These are phyloP conservation scores for Sibirionetta formosa DNA, from an alignment of 2,797 vertebrate species.

Conservation along the genomic window DNA sequence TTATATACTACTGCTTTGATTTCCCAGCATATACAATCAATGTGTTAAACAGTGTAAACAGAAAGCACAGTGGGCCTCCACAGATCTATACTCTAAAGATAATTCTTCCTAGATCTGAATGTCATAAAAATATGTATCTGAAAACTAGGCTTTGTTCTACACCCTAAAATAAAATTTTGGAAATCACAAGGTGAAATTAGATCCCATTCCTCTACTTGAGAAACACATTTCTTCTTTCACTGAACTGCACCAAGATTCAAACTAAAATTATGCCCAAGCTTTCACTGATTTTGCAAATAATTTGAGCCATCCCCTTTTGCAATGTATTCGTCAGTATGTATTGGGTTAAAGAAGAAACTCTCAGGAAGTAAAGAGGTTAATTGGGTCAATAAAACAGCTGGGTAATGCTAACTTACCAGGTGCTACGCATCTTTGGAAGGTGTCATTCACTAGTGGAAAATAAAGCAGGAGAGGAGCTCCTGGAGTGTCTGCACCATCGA, in stretches of 20 bases:
- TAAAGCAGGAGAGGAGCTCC: conserved; percentile 86
- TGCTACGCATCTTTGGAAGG: conserved; percentile 83
- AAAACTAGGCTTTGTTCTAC: neutral
- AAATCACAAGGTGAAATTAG: neutral
- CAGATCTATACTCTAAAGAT: neutral
- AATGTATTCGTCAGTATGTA: neutral
- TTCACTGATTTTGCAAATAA: neutral
- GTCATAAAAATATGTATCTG: neutral
- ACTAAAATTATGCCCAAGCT: neutral
- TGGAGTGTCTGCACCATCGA: conserved; percentile 76
- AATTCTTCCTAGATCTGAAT: neutral
- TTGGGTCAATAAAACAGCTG: neutral
- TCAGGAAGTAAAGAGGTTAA: neutral
- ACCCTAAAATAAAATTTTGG: neutral
- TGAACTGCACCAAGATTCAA: neutral
- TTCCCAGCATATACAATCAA: neutral
- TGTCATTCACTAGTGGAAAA: conserved; percentile 87
- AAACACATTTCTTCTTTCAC: neutral
- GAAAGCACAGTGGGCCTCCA: neutral
- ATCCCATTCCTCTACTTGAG: neutral
- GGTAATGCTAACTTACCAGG: conserved; percentile 82
- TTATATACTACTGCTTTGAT: neutral
- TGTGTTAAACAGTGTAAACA: neutral
- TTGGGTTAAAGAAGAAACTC: neutral
- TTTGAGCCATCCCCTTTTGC: neutral